phyloP scores from a whole-genome alignment of 2,113 vertebrate genomes.

The Daubentonia madagascariensis region DNA sequence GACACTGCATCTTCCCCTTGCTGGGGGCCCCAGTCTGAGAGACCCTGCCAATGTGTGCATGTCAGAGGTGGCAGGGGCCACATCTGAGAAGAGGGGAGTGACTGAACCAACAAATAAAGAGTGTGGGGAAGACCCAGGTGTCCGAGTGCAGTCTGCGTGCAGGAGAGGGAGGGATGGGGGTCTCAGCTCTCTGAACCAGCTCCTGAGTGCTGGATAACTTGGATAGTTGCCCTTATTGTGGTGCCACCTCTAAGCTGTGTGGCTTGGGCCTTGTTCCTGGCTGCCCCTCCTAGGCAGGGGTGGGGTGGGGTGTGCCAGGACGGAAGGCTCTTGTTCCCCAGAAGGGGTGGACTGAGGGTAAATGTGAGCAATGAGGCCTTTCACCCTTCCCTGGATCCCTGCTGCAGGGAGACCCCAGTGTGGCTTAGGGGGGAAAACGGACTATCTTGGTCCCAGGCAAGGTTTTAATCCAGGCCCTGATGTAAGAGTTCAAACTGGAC shows the following conservation, averaged over 20 bases:
- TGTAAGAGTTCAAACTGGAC: not conserved
- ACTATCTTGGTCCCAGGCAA: not conserved
- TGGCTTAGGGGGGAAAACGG: not conserved
- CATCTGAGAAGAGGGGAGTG: not conserved
- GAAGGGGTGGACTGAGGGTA: not conserved
- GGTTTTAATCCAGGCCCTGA: not conserved
- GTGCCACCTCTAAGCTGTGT: rapidly evolving
- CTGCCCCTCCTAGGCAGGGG: too few species aligned
- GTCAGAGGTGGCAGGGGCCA: not conserved
- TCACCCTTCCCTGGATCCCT: not conserved
- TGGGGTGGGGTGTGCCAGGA: not conserved
- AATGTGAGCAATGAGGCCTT: not conserved
- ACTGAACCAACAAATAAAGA: slow-evolving; percentile 46
- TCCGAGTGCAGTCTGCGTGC: not conserved
- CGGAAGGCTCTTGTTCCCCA: not conserved
- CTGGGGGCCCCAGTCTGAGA: not conserved
- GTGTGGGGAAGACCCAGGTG: not conserved
- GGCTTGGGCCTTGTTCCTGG: not conserved
- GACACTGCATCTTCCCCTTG: not conserved
- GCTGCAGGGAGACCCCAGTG: not conserved
- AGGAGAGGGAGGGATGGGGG: not conserved
- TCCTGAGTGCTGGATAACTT: rapidly evolving
- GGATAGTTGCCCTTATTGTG: too few species aligned
- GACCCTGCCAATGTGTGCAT: not conserved
- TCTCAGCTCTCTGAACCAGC: not conserved